These are phyloP conservation scores for Atractosteus spatula DNA, from an alignment of 2,113 vertebrate species.

Conservation along the genomic window DNA sequence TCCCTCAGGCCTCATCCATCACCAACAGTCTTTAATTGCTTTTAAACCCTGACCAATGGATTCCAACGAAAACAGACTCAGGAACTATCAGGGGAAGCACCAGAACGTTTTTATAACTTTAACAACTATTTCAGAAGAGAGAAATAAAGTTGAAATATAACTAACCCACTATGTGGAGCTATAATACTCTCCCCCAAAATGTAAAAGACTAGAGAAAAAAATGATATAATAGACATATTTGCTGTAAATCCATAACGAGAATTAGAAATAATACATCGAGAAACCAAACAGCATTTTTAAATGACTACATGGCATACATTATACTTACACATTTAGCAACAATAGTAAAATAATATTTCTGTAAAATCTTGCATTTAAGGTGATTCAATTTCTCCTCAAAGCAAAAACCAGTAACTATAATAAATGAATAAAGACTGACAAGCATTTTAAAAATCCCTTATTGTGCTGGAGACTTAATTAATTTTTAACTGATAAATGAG, in stretches of 20 bases:
- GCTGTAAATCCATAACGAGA: neutral
- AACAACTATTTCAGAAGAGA: neutral
- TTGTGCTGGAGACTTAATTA: neutral
- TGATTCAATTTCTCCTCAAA: neutral
- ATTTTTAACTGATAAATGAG: too few species aligned
- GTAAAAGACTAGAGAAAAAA: too few species aligned
- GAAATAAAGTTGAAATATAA: neutral
- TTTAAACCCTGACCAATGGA: slow-evolving; percentile 16
- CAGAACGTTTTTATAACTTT: slow-evolving; percentile 3
- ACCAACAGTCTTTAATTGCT: slow-evolving; percentile 18
- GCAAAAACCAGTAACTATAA: neutral
- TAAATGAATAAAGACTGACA: neutral
- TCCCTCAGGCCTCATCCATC: slow-evolving; percentile 7
- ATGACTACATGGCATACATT: too few species aligned
- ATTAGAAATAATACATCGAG: too few species aligned
- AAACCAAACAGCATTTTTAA: too few species aligned
- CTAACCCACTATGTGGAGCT: neutral
- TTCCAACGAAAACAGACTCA: slow-evolving; percentile 14
- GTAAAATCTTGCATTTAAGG: too few species aligned
- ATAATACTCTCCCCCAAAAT: neutral
- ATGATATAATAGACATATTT: neutral
- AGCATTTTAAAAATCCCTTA: neutral
- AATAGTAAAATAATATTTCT: too few species aligned
- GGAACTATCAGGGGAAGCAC: slow-evolving; percentile 10
- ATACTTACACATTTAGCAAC: too few species aligned